Conservation (phyloP, 2,888 invertebrate genomes). For the Brachylomia viminalis region DNA sequence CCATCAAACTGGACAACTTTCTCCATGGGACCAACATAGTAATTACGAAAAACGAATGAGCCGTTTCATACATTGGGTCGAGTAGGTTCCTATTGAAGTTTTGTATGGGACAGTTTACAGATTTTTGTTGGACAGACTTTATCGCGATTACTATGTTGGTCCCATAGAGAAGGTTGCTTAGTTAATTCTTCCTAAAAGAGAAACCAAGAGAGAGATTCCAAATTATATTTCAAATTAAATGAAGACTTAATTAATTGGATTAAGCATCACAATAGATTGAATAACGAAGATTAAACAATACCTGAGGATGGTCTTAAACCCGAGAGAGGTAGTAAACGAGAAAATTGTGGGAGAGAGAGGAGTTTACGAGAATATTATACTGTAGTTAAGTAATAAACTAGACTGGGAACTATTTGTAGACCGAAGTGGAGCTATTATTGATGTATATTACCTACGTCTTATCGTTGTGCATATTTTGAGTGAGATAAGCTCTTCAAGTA, state of each 20-base stretch:
- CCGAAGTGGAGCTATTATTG: neutral
- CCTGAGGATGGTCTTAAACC: constrained; percentile 19
- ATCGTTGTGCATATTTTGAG: neutral
- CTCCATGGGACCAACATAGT: neutral
- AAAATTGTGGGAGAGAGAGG: constrained; percentile 7
- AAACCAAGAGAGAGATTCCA: neutral
- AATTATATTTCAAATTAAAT: neutral
- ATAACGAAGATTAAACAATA: constrained; percentile 26
- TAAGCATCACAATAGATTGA: constrained; percentile 6
- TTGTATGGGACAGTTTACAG: neutral
- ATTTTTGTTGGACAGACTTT: no score
- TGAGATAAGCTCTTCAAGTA: neutral
- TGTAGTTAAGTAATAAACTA: constrained; percentile 23
- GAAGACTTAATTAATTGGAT: constrained; percentile 6
- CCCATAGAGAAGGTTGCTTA: neutral
- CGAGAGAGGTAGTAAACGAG: constrained; percentile 15
- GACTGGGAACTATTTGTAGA: neutral
- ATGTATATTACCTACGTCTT: neutral
- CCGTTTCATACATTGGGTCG: neutral
- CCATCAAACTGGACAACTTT: neutral
- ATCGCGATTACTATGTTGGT: neutral
- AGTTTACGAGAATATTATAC: constrained; percentile 24
- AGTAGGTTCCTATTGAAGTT: neutral
- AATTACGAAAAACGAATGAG: neutral
- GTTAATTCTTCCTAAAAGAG: neutral